These are phyloP conservation scores for Cynaeus angustus DNA, from an alignment of 2,888 invertebrate species.

Conservation along the genomic window DNA sequence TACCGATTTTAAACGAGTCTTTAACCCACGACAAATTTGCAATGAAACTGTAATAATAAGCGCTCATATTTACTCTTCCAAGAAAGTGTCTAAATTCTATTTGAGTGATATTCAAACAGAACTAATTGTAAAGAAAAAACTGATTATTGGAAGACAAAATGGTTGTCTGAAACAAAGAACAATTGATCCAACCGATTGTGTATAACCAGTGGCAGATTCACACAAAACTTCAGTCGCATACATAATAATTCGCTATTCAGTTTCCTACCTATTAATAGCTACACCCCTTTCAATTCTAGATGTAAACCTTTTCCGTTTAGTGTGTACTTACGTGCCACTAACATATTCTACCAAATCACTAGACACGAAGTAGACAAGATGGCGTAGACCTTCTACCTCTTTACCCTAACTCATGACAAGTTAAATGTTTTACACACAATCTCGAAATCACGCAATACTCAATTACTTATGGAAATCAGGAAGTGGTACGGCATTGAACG, in stretches of 20 bases:
- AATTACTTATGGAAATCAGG: constrained; percentile 42
- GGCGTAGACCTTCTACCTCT: neutral
- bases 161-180: too few species aligned
- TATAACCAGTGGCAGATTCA: too few species aligned
- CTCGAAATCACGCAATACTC: constrained; percentile 30
- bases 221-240: too few species aligned
- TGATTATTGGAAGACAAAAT: too few species aligned
- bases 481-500: constrained; percentile 38
- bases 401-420: constrained; percentile 17
- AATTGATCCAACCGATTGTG: too few species aligned
- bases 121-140: too few species aligned
- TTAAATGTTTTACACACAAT: constrained; percentile 23
- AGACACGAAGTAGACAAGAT: constrained; percentile 33
- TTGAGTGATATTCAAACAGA: too few species aligned
- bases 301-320: neutral
- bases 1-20: constrained; percentile 10
- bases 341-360: neutral
- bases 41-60: constrained; percentile 11
- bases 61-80: too few species aligned
- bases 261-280: neutral
- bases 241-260: too few species aligned
- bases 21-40: constrained; percentile 23
- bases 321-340: constrained; percentile 15
- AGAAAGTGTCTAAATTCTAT: too few species aligned
- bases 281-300: neutral